Evolutionary conservation across 37 sponge, comb jelly and placozoan genomes (phyloP), one percentile per base, ranked within the genome.

Genomic region (Hormiphora californensis): DNA sequence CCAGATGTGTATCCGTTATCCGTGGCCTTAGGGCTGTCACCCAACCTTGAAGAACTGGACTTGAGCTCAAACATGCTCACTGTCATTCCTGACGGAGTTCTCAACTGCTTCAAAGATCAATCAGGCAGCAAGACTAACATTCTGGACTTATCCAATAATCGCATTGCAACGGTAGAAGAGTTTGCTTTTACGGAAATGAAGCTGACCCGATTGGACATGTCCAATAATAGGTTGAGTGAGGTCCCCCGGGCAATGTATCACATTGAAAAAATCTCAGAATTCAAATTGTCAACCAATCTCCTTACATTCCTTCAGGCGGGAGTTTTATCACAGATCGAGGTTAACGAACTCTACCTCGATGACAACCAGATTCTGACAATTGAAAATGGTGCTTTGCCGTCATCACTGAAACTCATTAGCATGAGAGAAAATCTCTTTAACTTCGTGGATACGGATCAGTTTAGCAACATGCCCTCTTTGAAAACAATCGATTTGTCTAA

Each of bases 301-400:
- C 27, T 73, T 23, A 73, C 81, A 5, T 73, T 36, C 25, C 81
- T 73, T 12, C 21, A 73, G 23, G 15, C 17, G 5, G 81, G 81
- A 33, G 43, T 46, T 33, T 19, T 73, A n/a, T 19, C 9, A 11
- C 40, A 73, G 4, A 23, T 73, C 23, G 81, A 40, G 35, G 43
- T 46, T 21, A 73, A 73, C 32, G 38, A 73, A 28, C 32, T 73
- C 3, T 73, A 73, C 46, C 81, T 73, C 23, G 36, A 73, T 4
- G 38, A 73, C 23, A 73, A 73, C 43, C 41, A 73, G 23, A 40
- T 73, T n/a, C 46, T 73, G 0, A 19, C 46, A 4, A 73, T 73
- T 40, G 81, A 73, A 28, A 46, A 73, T 73, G 81, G 25, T 73
- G 81, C 81, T 9, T 40, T 73, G 41, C 81, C 81, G 21, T 4